These are phyloP conservation scores for Alcis repandata DNA, from an alignment of 2,888 invertebrate genomes.

Conservation along the genomic window DNA sequence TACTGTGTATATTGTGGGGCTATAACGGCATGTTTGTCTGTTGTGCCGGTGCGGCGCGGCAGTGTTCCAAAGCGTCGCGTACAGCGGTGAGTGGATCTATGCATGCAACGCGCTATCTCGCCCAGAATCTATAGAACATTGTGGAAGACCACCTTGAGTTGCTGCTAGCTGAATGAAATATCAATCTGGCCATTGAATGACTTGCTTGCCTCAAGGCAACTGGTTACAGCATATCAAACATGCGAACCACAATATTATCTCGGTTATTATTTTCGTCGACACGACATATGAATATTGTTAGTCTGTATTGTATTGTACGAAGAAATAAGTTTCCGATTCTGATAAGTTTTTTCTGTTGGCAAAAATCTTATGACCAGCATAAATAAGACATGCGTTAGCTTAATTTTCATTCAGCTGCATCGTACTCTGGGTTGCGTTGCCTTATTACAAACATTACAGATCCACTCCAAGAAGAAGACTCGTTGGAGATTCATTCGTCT, in stretches of 20 bases:
- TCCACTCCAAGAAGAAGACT: constrained; percentile 70
- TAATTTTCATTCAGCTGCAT: constrained; percentile 12
- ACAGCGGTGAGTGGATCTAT: constrained; percentile 95
- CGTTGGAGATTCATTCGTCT: constrained; percentile 65
- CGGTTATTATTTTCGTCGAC: background rate
- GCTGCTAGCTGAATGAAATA: constrained; percentile 8
- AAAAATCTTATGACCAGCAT: background rate
- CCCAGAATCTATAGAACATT: constrained; percentile 41
- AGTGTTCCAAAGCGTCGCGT: constrained; percentile 98
- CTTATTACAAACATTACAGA: constrained; percentile 46
- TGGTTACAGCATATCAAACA: background rate
- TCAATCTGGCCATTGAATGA: background rate
- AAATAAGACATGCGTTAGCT: background rate
- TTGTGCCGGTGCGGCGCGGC: constrained; percentile 85
- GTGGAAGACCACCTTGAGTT: constrained; percentile 26
- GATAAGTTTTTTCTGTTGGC: background rate
- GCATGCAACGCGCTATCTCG: constrained; percentile 73
- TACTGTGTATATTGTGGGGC: constrained; percentile 55
- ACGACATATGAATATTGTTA: background rate
- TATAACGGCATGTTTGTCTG: constrained; percentile 85
- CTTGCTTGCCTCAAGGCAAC: background rate
- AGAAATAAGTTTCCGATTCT: too few relatives aligned
- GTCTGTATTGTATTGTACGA: background rate
- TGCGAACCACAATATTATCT: background rate
- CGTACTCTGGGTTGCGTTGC: constrained; percentile 7